Evolutionary conservation across 1,140 invertebrate species (phyloP), one percentile per base, ranked within the genome.

Genomic region (Dolichoris vasculosae): DNA sequence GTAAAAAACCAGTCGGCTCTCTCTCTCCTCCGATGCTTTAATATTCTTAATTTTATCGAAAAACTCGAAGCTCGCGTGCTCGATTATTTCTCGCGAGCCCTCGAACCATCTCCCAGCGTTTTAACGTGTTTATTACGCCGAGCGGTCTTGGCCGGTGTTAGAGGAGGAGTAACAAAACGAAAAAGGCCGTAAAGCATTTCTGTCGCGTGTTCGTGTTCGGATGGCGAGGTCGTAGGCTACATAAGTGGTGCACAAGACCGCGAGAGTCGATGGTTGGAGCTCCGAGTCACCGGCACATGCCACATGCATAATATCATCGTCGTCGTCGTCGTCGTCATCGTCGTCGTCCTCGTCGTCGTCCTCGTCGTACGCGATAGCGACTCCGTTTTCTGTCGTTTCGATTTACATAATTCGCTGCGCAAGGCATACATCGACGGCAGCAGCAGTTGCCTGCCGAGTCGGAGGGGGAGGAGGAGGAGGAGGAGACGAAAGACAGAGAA

Each of bases 351-450:
- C 38, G 40, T 35, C 83, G 73, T 63, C 63, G 67, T 73, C 78
- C 82, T 86, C 82, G 67, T 87, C 76, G 86, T 89, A 87, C 88
- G 88, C 87, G 88, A 90, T 90, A 90, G 87, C 87, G 86, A 90
- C 88, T 88, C 86, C 73, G 87, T 88, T 89, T 88, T 88, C 77
- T 83, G 87, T 88, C 86, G 87, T 85, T 88, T 89, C 87, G 81
- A 91, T 91, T 91, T 90, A 88, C 90, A 90, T 90, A 91, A 91
- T 90, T 91, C 88, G 85, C 86, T 87, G 75, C 76, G 81, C 86
- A 15, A 30, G 26, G n/a, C 6, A 83, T 43, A 63, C 43, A 55
- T 15, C 38, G 23, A 83, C 69, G 69, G 20, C 46, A 48, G 63
- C 55, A n/a, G 55, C 78, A 69, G 63, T 38, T 48, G 32, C 78